phyloP scores from a whole-genome alignment of 1,140 invertebrate genomes.

The Elysia chlorotica region DNA sequence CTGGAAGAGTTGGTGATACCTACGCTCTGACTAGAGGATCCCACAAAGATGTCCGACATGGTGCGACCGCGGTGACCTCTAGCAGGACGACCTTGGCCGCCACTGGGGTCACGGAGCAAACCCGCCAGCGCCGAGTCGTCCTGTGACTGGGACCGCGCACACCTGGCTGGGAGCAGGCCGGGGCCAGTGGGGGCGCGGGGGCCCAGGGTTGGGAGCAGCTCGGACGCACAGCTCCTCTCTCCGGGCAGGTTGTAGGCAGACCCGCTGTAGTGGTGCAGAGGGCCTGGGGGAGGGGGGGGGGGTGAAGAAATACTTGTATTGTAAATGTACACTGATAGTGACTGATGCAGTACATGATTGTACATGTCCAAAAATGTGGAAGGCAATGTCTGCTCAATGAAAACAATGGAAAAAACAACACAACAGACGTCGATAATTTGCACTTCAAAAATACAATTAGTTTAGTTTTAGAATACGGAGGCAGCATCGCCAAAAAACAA shows the following conservation, averaged over 20 bases:
- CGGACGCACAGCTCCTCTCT: slow-evolving; percentile 24
- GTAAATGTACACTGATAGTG: too few species aligned
- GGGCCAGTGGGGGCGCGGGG: slow-evolving; percentile 23
- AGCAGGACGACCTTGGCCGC: background rate
- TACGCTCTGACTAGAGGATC: too few species aligned
- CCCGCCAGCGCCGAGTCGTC: slow-evolving; percentile 18
- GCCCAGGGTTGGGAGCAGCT: too few species aligned
- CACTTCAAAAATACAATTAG: too few species aligned
- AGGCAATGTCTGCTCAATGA: background rate
- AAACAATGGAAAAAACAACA: background rate
- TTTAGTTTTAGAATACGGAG: background rate
- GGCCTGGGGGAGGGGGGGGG: background rate
- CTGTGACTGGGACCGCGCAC: too few species aligned
- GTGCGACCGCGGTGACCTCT: background rate
- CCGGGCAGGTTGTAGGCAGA: slow-evolving; percentile 26
- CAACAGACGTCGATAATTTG: too few species aligned
- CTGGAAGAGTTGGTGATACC: background rate
- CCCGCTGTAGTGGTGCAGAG: slow-evolving; percentile 3
- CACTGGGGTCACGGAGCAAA: background rate
- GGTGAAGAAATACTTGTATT: too few species aligned
- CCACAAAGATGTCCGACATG: too few species aligned
- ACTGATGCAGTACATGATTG: background rate
- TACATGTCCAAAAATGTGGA: background rate
- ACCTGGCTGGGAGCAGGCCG: slow-evolving; percentile 14
- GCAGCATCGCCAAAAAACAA: background rate